Base-by-base conservation (phyloP, 2,797 vertebrate species). In the Rhinoraja longicauda region DNA sequence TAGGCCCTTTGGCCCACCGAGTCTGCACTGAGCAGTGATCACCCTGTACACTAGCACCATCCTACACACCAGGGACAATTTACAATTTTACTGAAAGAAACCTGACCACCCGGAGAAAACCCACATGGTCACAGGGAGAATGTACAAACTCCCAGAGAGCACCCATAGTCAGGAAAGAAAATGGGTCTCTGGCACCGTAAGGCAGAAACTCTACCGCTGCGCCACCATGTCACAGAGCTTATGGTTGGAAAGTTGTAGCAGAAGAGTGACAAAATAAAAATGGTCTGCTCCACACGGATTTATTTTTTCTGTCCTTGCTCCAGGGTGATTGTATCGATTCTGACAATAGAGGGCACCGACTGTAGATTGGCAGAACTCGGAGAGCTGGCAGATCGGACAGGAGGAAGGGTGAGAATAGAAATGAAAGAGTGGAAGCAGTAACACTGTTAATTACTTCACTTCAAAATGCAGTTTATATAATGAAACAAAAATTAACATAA, bases 271-370 rank as follows among this genome's bases (percentile, higher is more conserved):
- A 64, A 88, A 64, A 88, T 62, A 88, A 62, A 64, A 64, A 36
- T 32, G 59, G 62, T 67, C 15, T 36, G n/a, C 32, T 9, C n/a
- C 73, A 70, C 91, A 76, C 45, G 3, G 19, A 53, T 19, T 76
- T 9, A 36, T 19, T 21, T 36, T 76, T 93, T 92, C 67, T 76
- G 36, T 59, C 24, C 9, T 53, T 59, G 77, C 90, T 93, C 59
- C 82, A 97, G 97, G 90, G 96, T 97, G 67, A 97, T 97, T 3
- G 96, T 97, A 75, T 97, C 97, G 19, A 95, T 97, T 1, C 95
- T 97, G 96, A 96, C 96, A 2, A 97, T 97, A 94, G 96, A 97
- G 93, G 96, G 96, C 21, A 97, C 96, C 0, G 96, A 97, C 70
- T 97, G 96, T 94, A 93, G 96, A 32, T 62, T 97, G 95, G 96